Percentiles rank a stretch among this genome's conserved stretches.
phyloP scores from a whole-genome alignment of 2,888 invertebrate genomes.

The Uropetala carovei region DNA sequence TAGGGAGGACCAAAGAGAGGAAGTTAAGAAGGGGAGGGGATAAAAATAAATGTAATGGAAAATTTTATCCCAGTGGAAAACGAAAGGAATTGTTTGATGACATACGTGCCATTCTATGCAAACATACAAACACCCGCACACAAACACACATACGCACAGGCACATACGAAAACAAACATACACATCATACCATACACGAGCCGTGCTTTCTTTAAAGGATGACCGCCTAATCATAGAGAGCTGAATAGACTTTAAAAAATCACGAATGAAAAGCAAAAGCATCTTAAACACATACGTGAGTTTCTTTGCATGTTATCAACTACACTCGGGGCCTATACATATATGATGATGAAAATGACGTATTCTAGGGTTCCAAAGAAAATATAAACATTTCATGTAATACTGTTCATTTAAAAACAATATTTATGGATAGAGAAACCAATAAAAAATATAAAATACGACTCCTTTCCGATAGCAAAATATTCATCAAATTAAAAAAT shows the following conservation, averaged over 20 bases:
- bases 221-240: not conserved
- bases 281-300: no score
- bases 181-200: not conserved
- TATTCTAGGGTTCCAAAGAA: no score
- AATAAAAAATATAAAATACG: no score
- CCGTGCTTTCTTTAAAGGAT: not conserved
- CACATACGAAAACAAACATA: not conserved
- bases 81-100: slow-evolving; percentile 15
- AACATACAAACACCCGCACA: slow-evolving; percentile 12
- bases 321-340: no score
- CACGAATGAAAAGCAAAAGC: no score
- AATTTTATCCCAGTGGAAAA: slow-evolving; percentile 65
- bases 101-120: slow-evolving; percentile 25
- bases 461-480: no score
- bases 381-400: no score
- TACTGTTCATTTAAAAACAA: no score
- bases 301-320: no score
- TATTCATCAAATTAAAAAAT: no score
- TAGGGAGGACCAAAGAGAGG: slow-evolving; percentile 39
- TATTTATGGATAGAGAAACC: no score
- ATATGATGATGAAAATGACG: no score
- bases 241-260: not conserved
- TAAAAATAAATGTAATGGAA: slow-evolving; percentile 47
- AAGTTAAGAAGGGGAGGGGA: slow-evolving; percentile 24
- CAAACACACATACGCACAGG: not conserved